A percentile compares a stretch with the other conserved stretches of the same genome.
Evolutionary conservation across 1,140 invertebrate genomes (phyloP).

Genomic region (Solen grandis): DNA sequence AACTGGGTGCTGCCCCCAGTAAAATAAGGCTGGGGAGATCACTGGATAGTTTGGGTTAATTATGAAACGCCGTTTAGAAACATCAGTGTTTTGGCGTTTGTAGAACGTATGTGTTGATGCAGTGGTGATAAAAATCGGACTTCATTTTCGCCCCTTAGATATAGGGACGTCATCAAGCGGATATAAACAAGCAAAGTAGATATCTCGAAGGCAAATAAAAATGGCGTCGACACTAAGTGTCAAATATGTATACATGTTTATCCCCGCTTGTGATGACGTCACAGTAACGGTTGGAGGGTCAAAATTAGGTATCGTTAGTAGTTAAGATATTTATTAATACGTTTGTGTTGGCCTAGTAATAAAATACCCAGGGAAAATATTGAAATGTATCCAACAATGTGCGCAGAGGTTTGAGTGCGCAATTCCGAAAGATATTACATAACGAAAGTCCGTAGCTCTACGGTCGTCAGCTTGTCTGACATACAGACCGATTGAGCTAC

Average conservation of each 20-base stretch:
- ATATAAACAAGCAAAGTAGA: constrained; percentile 34
- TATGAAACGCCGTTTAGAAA: constrained; percentile 33
- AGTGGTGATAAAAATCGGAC: constrained; percentile 33
- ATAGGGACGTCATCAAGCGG: constrained; percentile 32
- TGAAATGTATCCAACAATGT: constrained; percentile 34
- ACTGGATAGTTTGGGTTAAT: constrained; percentile 23
- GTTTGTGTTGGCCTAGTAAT: constrained; percentile 33
- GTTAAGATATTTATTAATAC: constrained; percentile 35
- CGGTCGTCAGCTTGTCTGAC: constrained; percentile 31
- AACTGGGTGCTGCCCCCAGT: neutral
- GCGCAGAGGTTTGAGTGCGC: constrained; percentile 31
- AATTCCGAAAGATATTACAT: constrained; percentile 34
- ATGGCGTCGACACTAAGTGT: constrained; percentile 32
- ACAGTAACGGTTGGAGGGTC: constrained; percentile 32
- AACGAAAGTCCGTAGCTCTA: constrained; percentile 33
- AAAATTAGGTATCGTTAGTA: constrained; percentile 34
- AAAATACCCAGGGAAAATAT: constrained; percentile 34
- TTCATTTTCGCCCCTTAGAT: constrained; percentile 33
- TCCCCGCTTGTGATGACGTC: constrained; percentile 31
- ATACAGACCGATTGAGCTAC: constrained; percentile 33
- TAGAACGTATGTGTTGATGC: constrained; percentile 33
- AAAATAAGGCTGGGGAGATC: neutral
- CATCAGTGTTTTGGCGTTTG: constrained; percentile 33
- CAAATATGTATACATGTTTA: constrained; percentile 34
- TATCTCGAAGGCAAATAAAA: constrained; percentile 34